phyloP scores from a whole-genome alignment of 2,888 invertebrate species.

The Trilocha varians region DNA sequence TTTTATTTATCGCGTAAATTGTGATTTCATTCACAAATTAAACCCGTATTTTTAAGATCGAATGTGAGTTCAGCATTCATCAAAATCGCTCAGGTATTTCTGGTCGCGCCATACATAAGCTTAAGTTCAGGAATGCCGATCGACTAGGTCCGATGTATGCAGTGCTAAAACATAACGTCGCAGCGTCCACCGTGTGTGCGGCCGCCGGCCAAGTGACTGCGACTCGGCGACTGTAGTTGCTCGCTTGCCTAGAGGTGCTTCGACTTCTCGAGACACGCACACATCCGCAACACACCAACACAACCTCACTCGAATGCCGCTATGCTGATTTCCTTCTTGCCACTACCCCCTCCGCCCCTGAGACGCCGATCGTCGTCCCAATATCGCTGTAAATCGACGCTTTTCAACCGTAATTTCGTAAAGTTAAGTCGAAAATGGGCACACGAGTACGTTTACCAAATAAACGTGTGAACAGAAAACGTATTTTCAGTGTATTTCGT shows the following conservation, averaged over 20 bases:
- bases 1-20: too few relatives aligned
- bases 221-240: constrained; percentile 10
- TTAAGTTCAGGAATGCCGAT: constrained; percentile 59
- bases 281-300: constrained; percentile 41
- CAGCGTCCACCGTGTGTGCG: constrained; percentile 24
- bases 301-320: constrained; percentile 38
- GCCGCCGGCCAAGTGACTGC: constrained; percentile 40
- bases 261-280: constrained; percentile 37
- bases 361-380: constrained; percentile 27
- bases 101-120: constrained; percentile 65
- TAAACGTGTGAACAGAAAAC: constrained; percentile 21
- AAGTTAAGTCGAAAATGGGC: neutral
- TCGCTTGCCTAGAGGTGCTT: constrained; percentile 15
- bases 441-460: constrained; percentile 3
- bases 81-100: constrained; percentile 59
- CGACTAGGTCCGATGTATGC: constrained; percentile 48
- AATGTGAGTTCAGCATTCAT: too few relatives aligned
- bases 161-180: constrained; percentile 35
- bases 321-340: constrained; percentile 59
- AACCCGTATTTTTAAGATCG: too few relatives aligned
- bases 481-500: constrained; percentile 62
- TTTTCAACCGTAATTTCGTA: constrained; percentile 1
- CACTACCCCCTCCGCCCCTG: constrained; percentile 39
- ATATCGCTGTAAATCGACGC: constrained; percentile 9
- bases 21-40: too few relatives aligned